Evolutionary conservation across 2,113 vertebrate genomes (phyloP).

Genomic region (Halichoerus grypus): DNA sequence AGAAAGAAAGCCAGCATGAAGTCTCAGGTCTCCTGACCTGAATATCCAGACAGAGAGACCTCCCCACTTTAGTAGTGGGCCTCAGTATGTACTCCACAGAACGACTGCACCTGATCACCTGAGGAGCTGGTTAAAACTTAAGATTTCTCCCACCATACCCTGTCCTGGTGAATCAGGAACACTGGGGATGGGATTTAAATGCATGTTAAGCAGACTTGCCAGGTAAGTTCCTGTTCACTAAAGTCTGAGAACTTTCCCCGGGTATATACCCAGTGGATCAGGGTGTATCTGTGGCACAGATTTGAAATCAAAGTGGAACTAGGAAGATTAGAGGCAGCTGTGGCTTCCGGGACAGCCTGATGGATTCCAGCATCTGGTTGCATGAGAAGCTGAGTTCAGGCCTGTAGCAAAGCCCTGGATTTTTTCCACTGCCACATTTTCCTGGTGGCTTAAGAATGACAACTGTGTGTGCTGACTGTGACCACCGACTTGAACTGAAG

Average conservation of each 20-base stretch:
- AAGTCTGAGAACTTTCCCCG: not conserved
- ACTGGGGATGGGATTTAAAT: not conserved
- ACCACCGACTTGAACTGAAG: constrained; percentile 33
- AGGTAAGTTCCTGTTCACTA: not conserved
- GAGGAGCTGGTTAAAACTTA: not conserved
- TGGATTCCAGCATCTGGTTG: constrained; percentile 49
- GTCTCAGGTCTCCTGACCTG: not conserved
- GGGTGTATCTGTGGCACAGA: not conserved
- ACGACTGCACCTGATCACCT: not conserved
- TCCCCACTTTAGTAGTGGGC: not conserved
- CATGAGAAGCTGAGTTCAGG: constrained; percentile 55
- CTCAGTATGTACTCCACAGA: not conserved
- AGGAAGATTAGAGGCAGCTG: constrained; percentile 29
- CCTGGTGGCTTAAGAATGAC: constrained; percentile 61
- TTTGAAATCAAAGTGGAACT: not conserved
- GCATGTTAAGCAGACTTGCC: not conserved
- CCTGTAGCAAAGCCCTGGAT: constrained; percentile 18
- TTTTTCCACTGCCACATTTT: constrained; percentile 67
- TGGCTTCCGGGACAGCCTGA: not conserved
- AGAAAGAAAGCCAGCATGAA: not conserved
- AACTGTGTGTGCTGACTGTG: constrained; percentile 46
- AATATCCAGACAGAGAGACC: not conserved
- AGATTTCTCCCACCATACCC: not conserved
- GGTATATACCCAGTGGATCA: not conserved
- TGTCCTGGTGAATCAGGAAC: not conserved